phyloP scores from a whole-genome alignment of 2,888 invertebrate species.

The Drosophila mayaguana region DNA sequence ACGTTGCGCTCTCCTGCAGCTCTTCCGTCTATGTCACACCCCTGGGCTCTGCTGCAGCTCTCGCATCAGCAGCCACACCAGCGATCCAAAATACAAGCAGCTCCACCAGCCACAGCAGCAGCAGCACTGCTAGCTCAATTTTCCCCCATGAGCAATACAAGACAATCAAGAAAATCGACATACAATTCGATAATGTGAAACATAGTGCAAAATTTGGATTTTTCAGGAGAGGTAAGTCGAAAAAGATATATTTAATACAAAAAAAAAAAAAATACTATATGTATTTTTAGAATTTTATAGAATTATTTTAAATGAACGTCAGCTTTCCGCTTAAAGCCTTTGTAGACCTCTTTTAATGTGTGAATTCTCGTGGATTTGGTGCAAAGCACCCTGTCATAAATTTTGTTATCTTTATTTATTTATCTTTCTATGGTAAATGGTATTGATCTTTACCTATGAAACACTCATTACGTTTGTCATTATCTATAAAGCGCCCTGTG shows the following conservation, averaged over 20 bases:
- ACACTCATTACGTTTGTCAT: too few species aligned
- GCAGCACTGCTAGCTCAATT: constrained; percentile 56
- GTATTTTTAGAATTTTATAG: neutral
- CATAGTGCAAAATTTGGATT: constrained; percentile 79
- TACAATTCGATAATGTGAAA: constrained; percentile 81
- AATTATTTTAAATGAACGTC: neutral
- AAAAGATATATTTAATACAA: neutral
- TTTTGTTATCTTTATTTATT: too few species aligned
- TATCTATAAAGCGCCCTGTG: too few species aligned
- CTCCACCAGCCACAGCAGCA: constrained; percentile 20
- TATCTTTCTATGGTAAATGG: too few species aligned
- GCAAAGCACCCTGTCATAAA: neutral
- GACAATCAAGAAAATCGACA: constrained; percentile 77
- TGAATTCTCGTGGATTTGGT: neutral
- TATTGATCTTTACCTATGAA: too few species aligned
- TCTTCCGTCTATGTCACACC: constrained; percentile 64
- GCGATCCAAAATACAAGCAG: constrained; percentile 27
- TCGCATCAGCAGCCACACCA: constrained; percentile 17
- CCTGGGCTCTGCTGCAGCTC: constrained; percentile 23
- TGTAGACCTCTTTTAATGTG: too few species aligned
- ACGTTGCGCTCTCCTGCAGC: constrained; percentile 42
- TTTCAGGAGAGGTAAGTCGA: constrained; percentile 78
- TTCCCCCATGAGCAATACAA: constrained; percentile 74
- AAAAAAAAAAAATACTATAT: too few species aligned
- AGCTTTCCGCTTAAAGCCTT: neutral